Evolutionary conservation across 2,113 vertebrate species (phyloP).

Genomic region (Suncus etruscus): DNA sequence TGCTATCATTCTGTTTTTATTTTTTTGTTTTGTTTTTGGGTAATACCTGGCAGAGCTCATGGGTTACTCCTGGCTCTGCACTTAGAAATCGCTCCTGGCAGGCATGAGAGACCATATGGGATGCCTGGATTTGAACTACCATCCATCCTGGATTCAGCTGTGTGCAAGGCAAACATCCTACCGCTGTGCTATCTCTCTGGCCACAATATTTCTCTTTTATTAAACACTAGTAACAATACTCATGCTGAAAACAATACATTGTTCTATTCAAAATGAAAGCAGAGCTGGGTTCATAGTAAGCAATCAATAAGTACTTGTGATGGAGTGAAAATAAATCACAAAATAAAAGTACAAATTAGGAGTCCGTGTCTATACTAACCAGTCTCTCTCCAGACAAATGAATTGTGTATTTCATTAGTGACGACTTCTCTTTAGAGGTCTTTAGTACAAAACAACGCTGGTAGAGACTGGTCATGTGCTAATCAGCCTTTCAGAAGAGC

Average conservation of each 20-base stretch:
- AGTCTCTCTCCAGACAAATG: slow-evolving; percentile 52
- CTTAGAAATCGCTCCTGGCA: too few relatives aligned
- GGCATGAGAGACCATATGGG: too few relatives aligned
- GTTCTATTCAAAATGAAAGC: slow-evolving; percentile 61
- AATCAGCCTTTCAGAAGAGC: background rate
- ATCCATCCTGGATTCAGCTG: too few relatives aligned
- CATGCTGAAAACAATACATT: slow-evolving; percentile 58
- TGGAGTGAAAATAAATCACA: slow-evolving; percentile 72
- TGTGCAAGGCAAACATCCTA: too few relatives aligned
- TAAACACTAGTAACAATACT: slow-evolving; percentile 8
- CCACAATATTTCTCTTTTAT: slow-evolving; percentile 5
- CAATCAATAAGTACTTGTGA: slow-evolving; percentile 60
- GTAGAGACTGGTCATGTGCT: slow-evolving; percentile 57
- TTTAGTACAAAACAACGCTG: slow-evolving; percentile 32
- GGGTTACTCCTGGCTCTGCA: too few relatives aligned
- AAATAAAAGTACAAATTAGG: slow-evolving; percentile 74
- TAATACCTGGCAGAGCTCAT: too few relatives aligned
- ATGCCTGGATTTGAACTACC: too few relatives aligned
- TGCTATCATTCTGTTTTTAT: too few relatives aligned
- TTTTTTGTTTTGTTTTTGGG: too few relatives aligned
- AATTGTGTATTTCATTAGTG: slow-evolving; percentile 56
- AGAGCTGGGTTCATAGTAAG: slow-evolving; percentile 25
- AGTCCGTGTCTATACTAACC: slow-evolving; percentile 16
- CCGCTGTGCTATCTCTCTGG: too few relatives aligned
- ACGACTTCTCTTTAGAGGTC: slow-evolving; percentile 32